Evolutionary conservation across 1,140 invertebrate species (phyloP), one percentile per base, ranked within the genome.

Genomic region (Drosophila melanogaster): DNA sequence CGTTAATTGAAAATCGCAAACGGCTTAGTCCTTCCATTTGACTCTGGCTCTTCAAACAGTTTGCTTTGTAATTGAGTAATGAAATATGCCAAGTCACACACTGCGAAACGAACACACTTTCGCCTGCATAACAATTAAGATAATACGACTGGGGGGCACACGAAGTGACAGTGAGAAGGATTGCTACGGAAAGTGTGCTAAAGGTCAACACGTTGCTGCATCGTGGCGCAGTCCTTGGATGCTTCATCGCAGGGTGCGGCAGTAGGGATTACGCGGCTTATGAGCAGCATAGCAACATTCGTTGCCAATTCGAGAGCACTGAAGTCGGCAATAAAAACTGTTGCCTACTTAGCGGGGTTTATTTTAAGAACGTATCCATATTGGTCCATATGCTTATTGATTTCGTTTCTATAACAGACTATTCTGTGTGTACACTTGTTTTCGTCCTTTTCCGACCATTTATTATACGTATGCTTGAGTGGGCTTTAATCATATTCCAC

Each of bases 21-120:
- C 73, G 55, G 22, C 72, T 71, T 51, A 58, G 58, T 60, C 57
- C 50, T 41, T 44, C 35, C 55, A 22, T 40, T 37, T 43, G 54
- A 43, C 38, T 53, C 37, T 40, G 33, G 17, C 35, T 41, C 38
- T 15, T 72, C 56, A 62, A 66, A 66, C 58, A 57, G 83, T 75
- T 81, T 85, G 78, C 74, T 78, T 81, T 86, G 74, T 86, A 86
- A 86, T 85, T 78, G 78, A 81, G 74, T 86, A 81, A 85, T 85
- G 81, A 78, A 81, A 78, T 75, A 78, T 74, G 73, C 67, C 44
- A 54, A 67, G 60, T 58, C 54, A 76, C 30, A 38, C 30, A 67
- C 53, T 26, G 30, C 37, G 40, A 51, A 44, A 62, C 57, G 15
- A 43, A 33, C 57, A 49, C 57, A 50, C 24, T 24, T 15, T 47